A percentile compares a stretch with the other conserved stretches of the same genome.
Conservation (phyloP, 2,888 invertebrate species). For the Boloria selene region DNA sequence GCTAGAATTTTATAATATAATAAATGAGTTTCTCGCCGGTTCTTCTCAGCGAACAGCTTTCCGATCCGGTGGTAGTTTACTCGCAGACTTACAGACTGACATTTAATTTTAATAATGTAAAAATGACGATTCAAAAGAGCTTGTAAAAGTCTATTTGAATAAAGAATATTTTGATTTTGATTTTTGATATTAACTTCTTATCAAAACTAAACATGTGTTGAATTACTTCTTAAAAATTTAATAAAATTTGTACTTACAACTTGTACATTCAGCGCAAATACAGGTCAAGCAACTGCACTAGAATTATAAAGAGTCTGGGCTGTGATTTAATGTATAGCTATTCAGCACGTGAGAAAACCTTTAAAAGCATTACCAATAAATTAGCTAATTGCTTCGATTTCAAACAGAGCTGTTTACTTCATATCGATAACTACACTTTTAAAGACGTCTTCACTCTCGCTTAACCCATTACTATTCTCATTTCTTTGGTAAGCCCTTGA, state of each 20-base stretch:
- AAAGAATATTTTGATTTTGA: no score
- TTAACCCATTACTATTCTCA: conserved; percentile 23
- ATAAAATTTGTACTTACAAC: conserved; percentile 11
- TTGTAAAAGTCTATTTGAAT: no score
- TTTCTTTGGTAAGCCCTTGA: neutral
- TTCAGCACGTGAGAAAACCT: conserved; percentile 38
- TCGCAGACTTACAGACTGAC: no score
- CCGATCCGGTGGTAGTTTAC: no score
- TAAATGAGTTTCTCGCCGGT: no score
- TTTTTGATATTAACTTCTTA: no score
- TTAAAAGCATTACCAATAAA: conserved; percentile 37
- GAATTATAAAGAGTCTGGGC: conserved; percentile 33
- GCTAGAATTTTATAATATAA: no score
- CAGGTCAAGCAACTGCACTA: conserved; percentile 31
- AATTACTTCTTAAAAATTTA: neutral
- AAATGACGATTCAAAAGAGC: no score
- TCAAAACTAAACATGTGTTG: no score
- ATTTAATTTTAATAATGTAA: no score
- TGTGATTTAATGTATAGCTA: conserved; percentile 29
- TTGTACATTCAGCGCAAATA: conserved; percentile 28
- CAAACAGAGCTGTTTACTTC: conserved; percentile 26
- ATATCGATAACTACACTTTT: conserved; percentile 28
- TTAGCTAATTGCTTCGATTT: conserved; percentile 35
- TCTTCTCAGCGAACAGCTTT: no score
- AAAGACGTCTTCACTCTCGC: conserved; percentile 31